Percentiles rank a stretch among this genome's conserved stretches.
These are phyloP conservation scores for Actinopyga echinites DNA, from an alignment of 53 echinoderm and acorn worm species.

Conservation along the genomic window DNA sequence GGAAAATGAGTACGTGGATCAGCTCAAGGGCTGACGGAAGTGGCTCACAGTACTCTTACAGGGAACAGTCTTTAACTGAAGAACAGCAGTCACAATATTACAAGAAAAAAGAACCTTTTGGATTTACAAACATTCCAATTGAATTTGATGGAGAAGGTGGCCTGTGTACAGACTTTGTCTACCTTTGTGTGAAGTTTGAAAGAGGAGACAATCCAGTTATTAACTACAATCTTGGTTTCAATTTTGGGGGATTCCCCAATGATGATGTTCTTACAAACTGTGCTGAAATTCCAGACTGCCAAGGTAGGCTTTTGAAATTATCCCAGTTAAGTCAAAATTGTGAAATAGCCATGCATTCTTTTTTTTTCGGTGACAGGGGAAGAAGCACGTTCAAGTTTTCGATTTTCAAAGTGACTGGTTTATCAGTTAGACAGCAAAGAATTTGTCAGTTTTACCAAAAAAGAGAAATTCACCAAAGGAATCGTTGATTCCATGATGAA, in stretches of 20 bases:
- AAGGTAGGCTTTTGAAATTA: conserved; percentile 54
- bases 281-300: conserved; percentile 60
- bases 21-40: conserved; percentile 74
- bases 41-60: conserved; percentile 43
- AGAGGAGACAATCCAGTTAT: conserved; percentile 66
- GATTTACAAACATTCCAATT: conserved; percentile 35
- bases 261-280: conserved; percentile 72
- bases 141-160: conserved; percentile 52
- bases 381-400: too few species aligned
- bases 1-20: conserved; percentile 79
- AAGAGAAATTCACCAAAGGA: too few species aligned
- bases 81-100: conserved; percentile 42
- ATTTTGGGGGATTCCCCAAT: conserved; percentile 47
- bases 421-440: too few species aligned
- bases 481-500: too few species aligned
- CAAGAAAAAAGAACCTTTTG: conserved; percentile 60
- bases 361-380: too few species aligned
- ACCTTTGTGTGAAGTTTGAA: conserved; percentile 72
- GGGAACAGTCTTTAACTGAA: conserved; percentile 38
- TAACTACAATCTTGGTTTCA: conserved; percentile 59
- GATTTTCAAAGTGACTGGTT: too few species aligned
- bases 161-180: conserved; percentile 66
- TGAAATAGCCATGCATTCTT: too few species aligned
- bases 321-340: too few species aligned
- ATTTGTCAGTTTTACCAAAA: too few species aligned